A percentile compares a stretch with the other conserved stretches of the same genome.
These are phyloP conservation scores for Tricholaema leucomelas DNA, from an alignment of 2,113 vertebrate species.

Conservation along the genomic window DNA sequence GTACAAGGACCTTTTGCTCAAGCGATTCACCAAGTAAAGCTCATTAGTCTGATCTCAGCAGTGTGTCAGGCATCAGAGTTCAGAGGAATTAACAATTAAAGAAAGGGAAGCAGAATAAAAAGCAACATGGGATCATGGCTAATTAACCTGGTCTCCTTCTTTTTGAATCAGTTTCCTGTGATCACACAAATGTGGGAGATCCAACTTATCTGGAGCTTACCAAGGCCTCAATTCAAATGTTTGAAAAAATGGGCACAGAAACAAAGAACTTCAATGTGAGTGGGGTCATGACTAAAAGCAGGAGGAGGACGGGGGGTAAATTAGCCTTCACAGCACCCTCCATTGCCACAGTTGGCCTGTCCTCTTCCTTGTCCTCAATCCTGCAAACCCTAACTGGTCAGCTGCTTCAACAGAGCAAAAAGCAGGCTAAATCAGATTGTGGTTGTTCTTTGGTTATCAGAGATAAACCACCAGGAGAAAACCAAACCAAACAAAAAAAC, in stretches of 20 bases:
- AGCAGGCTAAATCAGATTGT: not conserved
- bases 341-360: not conserved
- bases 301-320: not conserved
- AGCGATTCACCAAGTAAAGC: not conserved
- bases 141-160: not conserved
- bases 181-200: not conserved
- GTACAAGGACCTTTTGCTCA: not conserved
- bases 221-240: not conserved
- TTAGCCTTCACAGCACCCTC: not conserved
- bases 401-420: not conserved
- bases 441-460: not conserved
- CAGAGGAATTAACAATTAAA: not conserved
- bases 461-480: not conserved
- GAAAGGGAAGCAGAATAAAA: not conserved
- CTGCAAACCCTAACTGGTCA: not conserved
- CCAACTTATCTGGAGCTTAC: not conserved
- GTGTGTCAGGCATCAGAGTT: not conserved
- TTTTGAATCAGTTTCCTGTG: not conserved
- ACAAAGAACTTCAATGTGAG: not conserved
- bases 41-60: not conserved
- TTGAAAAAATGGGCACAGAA: not conserved
- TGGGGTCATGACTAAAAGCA: not conserved
- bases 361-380: not conserved
- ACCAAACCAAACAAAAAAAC: not conserved
- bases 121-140: not conserved